Percentiles rank a stretch among this genome's conserved stretches.
phyloP scores from a whole-genome alignment of 2,113 vertebrate species.

The Amia ocellicauda region DNA sequence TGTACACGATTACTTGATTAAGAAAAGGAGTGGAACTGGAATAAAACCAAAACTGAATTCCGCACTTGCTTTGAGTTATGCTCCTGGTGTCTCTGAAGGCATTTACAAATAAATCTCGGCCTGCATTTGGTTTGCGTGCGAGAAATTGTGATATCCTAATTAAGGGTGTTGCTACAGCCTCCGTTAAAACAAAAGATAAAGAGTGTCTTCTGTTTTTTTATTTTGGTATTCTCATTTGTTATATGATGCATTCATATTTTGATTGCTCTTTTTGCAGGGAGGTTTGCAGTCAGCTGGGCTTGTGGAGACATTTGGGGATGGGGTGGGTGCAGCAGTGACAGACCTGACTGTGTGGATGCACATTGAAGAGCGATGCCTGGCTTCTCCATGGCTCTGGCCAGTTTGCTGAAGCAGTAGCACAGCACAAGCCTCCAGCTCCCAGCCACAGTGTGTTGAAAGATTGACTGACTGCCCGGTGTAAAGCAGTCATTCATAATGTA shows the following conservation, averaged over 20 bases:
- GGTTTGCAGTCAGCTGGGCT: not conserved
- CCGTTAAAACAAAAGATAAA: not conserved
- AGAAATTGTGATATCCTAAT: not conserved
- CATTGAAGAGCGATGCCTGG: no score
- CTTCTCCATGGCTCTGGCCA: no score
- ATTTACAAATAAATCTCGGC: constrained; percentile 1
- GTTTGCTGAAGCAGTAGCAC: no score
- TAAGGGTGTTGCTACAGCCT: not conserved
- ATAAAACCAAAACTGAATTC: not conserved
- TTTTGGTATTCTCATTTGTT: not conserved
- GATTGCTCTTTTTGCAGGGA: not conserved
- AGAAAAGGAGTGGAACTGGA: no score
- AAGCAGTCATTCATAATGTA: no score
- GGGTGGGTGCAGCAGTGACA: not conserved
- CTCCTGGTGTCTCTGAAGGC: not conserved
- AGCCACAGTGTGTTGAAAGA: no score
- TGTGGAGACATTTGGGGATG: not conserved
- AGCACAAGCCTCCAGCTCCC: no score
- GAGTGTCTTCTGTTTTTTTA: not conserved
- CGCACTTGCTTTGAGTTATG: not conserved
- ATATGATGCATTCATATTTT: not conserved
- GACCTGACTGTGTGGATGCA: no score
- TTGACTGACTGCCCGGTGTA: no score
- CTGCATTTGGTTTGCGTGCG: not conserved
- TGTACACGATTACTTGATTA: constrained; percentile 2